Conservation (phyloP, 2,797 vertebrate genomes). For the Microctenopoma lineatum region DNA sequence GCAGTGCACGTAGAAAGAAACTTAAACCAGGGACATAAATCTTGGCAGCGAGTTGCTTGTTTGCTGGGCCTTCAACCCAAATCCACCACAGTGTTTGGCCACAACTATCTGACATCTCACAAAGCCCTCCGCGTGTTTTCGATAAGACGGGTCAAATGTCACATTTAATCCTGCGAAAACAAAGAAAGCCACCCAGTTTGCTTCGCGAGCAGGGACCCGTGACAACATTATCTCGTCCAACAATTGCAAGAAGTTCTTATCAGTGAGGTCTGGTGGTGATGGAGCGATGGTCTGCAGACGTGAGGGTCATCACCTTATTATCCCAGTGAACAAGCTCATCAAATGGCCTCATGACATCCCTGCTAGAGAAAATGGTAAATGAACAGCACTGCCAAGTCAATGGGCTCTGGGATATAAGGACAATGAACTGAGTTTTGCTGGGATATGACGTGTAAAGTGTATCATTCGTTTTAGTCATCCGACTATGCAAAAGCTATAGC, state of each 20-base stretch:
- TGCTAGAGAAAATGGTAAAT: conserved; percentile 18
- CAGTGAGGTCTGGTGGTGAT: conserved; percentile 20
- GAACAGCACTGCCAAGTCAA: conserved; percentile 29
- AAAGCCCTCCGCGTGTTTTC: conserved; percentile 23
- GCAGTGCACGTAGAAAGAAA: background rate
- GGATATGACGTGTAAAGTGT: conserved; percentile 6
- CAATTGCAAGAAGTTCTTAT: conserved; percentile 45
- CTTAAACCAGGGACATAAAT: conserved; percentile 22
- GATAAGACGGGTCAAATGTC: conserved; percentile 54
- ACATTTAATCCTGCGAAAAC: conserved; percentile 24
- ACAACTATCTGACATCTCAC: conserved; percentile 17
- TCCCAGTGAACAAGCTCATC: conserved; percentile 46
- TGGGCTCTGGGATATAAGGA: conserved; percentile 20
- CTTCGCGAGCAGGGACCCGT: conserved; percentile 15
- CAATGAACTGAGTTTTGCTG: conserved; percentile 38
- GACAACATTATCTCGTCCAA: conserved; percentile 44
- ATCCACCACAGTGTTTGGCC: conserved; percentile 33
- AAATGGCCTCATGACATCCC: conserved; percentile 5
- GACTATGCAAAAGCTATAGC: background rate
- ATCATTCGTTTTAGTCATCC: background rate
- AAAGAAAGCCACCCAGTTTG: conserved; percentile 43
- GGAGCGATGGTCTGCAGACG: conserved; percentile 30
- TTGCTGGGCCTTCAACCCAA: conserved; percentile 43
- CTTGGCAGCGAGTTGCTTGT: conserved; percentile 21
- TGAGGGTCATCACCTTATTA: conserved; percentile 26